Evolutionary conservation across 2,888 invertebrate species (phyloP).

Genomic region (Clitarchus hookeri): DNA sequence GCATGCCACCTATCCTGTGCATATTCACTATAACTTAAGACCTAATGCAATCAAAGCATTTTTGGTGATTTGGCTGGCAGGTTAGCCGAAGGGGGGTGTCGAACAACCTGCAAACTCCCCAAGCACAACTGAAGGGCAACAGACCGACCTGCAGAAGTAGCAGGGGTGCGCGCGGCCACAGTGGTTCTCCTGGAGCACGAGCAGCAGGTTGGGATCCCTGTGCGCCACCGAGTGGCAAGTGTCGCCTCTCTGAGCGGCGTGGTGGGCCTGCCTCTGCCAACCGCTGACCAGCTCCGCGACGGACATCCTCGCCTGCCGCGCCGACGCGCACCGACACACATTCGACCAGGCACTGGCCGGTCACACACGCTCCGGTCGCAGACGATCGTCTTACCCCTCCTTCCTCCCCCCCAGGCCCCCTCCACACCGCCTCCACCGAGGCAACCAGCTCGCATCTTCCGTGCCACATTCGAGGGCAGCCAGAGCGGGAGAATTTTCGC

Average conservation of each 20-base stretch:
- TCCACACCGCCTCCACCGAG: not conserved
- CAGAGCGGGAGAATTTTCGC: not conserved
- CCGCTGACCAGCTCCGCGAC: slow-evolving; percentile 1
- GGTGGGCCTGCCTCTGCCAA: not conserved
- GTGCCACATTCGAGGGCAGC: not conserved
- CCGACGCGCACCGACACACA: not conserved
- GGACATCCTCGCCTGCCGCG: not conserved
- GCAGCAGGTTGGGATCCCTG: slow-evolving; percentile 54
- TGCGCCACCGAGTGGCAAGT: slow-evolving; percentile 56
- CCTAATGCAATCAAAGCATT: no score
- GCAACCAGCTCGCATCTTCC: not conserved
- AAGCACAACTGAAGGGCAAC: no score
- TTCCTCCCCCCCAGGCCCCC: not conserved
- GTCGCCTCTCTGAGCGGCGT: slow-evolving; percentile 37
- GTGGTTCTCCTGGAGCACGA: slow-evolving; percentile 51
- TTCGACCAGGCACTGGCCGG: not conserved
- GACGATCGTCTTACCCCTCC: not conserved
- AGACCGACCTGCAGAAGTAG: slow-evolving; percentile 55
- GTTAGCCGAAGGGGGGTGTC: no score
- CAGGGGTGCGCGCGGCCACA: slow-evolving; percentile 54
- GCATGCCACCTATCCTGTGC: no score
- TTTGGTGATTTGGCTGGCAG: no score
- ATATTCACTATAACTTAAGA: no score
- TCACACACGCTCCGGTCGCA: not conserved
- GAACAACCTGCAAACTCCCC: no score